Evolutionary conservation across 2,888 invertebrate species (phyloP), one percentile per base, ranked within the genome.

Genomic region (Macropis europaea): DNA sequence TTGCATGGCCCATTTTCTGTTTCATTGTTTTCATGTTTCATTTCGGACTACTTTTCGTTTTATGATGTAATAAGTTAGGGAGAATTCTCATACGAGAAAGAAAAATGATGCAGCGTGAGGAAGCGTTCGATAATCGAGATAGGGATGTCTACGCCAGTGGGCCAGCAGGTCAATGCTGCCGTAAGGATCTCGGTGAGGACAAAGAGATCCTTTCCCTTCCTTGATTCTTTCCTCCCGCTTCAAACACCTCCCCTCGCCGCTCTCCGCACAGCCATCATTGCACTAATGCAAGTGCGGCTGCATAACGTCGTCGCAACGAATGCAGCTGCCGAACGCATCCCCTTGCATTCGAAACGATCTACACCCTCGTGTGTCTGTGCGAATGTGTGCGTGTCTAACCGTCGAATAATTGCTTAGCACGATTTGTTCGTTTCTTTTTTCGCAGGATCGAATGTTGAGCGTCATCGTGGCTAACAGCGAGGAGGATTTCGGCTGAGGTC

Each of bases 121-220:
- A 32, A 52, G 36, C 24, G 50, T 17, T 47, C 30, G 32, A 76
- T 53, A 19, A 69, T 53, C n/a, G 36, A 53, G 69, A 53, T 53
- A 38, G 26, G 34, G 13, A 42, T 57, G 57, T 60, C 83, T 77
- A 82, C 83, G 84, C 82, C 82, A 82, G 66, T 84, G 83, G 57
- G 70, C 57, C 76, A 82, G 75, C 84, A 82, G 83, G 83, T 83
- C 84, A 83, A 82, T 79, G 79, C 79, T 78, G 80, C 84, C 60
- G 72, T 72, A 77, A 82, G 79, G 79, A 78, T 84, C 75, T 75
- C 54, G 59, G 76, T 38, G 82, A 78, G 84, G 83, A 84, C 80
- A 83, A 83, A 83, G 84, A 82, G 81, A 81, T 78, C 78, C 78
- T 81, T 79, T 76, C 75, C 74, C 70, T 71, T 71, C 67, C 62